phyloP scores from a whole-genome alignment of 2,888 invertebrate species.

The Xylota segnis region DNA sequence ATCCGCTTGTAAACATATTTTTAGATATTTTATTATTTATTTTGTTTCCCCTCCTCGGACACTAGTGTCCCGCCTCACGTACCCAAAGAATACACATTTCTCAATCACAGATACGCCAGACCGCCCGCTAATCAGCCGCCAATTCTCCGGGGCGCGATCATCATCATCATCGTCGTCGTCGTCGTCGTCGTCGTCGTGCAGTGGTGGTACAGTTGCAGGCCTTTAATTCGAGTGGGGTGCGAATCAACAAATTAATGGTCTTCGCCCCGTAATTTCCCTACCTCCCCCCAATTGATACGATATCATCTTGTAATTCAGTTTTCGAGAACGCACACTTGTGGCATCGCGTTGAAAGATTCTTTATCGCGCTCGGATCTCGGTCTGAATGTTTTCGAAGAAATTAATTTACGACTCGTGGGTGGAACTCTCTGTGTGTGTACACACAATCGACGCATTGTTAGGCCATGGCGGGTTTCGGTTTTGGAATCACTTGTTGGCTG shows the following conservation, averaged over 20 bases:
- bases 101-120: constrained; percentile 52
- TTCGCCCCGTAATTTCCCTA: constrained; percentile 50
- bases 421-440: constrained; percentile 9
- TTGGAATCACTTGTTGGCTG: constrained; percentile 12
- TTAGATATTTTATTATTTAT: constrained; percentile 47
- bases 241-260: constrained; percentile 68
- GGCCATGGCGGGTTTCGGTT: background rate
- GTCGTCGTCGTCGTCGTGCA: constrained; percentile 10
- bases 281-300: constrained; percentile 48
- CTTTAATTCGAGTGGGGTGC: constrained; percentile 44
- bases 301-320: constrained; percentile 63
- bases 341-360: constrained; percentile 60
- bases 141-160: constrained; percentile 47
- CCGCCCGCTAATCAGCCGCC: constrained; percentile 67
- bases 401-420: constrained; percentile 46
- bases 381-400: constrained; percentile 36
- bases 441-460: constrained; percentile 56
- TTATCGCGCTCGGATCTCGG: constrained; percentile 48
- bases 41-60: constrained; percentile 18
- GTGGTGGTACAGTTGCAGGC: constrained; percentile 23
- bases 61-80: background rate
- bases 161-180: constrained; percentile 25
- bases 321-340: constrained; percentile 65
- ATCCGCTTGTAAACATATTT: constrained; percentile 24
- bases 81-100: constrained; percentile 1